A percentile compares a stretch with the other conserved stretches of the same genome.
phyloP scores from a whole-genome alignment of 2,797 vertebrate genomes.

The Sphaeramia orbicularis region DNA sequence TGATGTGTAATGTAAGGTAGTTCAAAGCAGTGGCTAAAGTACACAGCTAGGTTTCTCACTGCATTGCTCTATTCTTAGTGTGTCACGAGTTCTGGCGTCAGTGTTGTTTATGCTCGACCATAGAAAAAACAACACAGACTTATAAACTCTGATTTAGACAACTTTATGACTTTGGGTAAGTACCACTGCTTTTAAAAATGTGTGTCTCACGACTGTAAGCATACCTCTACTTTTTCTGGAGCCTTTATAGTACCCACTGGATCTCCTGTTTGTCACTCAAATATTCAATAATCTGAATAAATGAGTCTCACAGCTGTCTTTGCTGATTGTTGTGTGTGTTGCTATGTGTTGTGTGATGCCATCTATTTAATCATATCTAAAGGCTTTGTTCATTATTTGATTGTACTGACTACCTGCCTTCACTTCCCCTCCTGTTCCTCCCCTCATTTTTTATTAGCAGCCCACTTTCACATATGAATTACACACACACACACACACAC shows the following conservation, averaged over 20 bases:
- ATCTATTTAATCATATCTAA: constrained; percentile 17
- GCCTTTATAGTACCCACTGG: constrained; percentile 5
- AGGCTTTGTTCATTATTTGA: constrained; percentile 47
- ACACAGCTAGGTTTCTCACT: constrained; percentile 53
- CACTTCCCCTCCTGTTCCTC: constrained; percentile 45
- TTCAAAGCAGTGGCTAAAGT: constrained; percentile 10
- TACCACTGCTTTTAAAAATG: constrained; percentile 44
- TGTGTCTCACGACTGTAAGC: constrained; percentile 39
- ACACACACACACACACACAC: constrained; percentile 7
- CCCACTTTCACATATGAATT: constrained; percentile 60
- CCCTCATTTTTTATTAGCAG: constrained; percentile 39
- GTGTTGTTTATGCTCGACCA: constrained; percentile 56
- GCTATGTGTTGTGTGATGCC: constrained; percentile 17
- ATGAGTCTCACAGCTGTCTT: not conserved
- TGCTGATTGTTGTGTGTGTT: not conserved
- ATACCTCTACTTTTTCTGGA: constrained; percentile 18
- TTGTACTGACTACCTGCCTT: constrained; percentile 69
- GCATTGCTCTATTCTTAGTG: constrained; percentile 60
- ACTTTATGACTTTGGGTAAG: constrained; percentile 60
- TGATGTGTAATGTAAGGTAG: too few relatives aligned
- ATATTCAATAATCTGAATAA: not conserved
- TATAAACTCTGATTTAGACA: constrained; percentile 67
- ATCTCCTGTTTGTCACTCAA: constrained; percentile 1
- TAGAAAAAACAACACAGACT: constrained; percentile 56
- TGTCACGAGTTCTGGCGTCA: constrained; percentile 52